These are phyloP conservation scores for Shinisaurus crocodilurus DNA, from an alignment of 2,113 vertebrate genomes.

Conservation along the genomic window DNA sequence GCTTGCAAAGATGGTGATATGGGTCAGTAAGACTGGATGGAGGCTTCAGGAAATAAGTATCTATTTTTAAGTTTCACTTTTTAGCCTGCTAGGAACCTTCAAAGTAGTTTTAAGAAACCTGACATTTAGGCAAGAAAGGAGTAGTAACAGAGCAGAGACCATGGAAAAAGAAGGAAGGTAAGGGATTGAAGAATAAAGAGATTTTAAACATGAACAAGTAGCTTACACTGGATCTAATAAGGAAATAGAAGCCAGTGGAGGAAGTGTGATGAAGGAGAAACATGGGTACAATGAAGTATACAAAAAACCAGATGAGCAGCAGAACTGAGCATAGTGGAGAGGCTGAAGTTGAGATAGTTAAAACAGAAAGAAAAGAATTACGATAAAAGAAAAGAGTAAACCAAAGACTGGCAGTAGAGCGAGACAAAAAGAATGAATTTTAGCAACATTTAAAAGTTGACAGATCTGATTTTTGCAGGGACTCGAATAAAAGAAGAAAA, in stretches of 20 bases:
- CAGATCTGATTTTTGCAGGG: background rate
- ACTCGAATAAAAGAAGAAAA: background rate
- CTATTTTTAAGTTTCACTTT: background rate
- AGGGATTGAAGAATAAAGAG: background rate
- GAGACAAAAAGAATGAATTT: background rate
- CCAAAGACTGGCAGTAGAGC: background rate
- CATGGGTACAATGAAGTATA: background rate
- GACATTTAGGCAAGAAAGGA: background rate
- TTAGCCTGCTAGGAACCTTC: too few species aligned
- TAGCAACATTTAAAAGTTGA: background rate
- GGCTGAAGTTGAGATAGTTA: background rate
- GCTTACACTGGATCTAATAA: background rate
- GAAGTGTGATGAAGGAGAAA: background rate
- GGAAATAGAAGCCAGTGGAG: background rate
- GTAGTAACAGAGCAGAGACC: background rate
- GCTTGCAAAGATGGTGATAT: background rate
- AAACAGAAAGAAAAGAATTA: background rate
- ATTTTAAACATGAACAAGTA: background rate
- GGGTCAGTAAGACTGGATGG: background rate
- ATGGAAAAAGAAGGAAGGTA: background rate
- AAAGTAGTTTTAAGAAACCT: background rate
- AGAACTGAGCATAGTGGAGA: background rate
- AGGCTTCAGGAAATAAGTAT: background rate
- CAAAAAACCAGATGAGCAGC: background rate
- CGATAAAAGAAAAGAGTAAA: background rate